phyloP scores from a whole-genome alignment of 2,113 vertebrate genomes.

The Donacobius atricapilla region DNA sequence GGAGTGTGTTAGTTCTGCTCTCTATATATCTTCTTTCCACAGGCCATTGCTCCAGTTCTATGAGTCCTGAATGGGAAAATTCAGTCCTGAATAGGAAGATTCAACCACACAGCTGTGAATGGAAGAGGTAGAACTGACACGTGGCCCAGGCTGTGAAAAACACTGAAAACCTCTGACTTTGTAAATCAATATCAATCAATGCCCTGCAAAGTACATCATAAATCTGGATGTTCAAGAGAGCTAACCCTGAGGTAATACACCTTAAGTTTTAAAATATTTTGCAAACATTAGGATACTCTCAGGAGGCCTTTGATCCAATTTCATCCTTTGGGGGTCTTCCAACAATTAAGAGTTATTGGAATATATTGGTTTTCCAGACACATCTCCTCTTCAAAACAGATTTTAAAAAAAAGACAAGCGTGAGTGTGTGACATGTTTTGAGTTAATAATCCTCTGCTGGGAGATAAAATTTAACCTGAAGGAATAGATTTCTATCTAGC shows the following conservation, averaged over 20 bases:
- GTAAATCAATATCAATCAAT: slow-evolving; percentile 44
- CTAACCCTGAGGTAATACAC: not conserved
- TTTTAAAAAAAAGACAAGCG: not conserved
- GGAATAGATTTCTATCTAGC: not conserved
- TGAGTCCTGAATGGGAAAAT: not conserved
- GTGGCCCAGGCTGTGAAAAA: not conserved
- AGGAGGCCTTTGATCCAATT: not conserved
- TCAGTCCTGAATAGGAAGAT: not conserved
- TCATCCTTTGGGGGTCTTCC: not conserved
- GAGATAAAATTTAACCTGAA: slow-evolving; percentile 14
- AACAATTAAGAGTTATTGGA: not conserved
- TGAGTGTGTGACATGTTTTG: not conserved
- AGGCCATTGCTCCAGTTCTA: not conserved
- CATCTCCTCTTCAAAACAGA: not conserved
- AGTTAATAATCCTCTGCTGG: not conserved
- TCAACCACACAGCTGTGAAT: not conserved
- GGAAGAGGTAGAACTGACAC: not conserved
- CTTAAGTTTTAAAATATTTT: slow-evolving; percentile 1
- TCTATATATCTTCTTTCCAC: not conserved
- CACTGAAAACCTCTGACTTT: not conserved
- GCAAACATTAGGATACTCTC: not conserved
- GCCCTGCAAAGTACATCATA: slow-evolving; percentile 19
- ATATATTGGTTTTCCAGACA: not conserved
- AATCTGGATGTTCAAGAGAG: slow-evolving; percentile 6
- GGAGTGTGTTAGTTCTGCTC: not conserved